Evolutionary conservation across 2,797 vertebrate genomes (phyloP).

Genomic region (Taenioides sp.): DNA sequence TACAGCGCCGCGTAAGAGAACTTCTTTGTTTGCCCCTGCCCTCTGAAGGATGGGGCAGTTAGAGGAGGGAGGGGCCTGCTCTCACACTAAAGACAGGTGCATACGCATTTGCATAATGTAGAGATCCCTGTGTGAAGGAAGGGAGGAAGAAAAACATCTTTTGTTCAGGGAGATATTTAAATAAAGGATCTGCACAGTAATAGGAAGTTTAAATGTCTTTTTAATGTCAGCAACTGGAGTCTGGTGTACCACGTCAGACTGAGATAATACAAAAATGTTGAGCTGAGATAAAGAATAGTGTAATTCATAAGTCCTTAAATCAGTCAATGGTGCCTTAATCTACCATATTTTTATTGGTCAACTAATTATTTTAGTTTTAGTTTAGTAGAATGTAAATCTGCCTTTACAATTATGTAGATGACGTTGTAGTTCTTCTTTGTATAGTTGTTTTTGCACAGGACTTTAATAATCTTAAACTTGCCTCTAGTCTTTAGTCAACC

Average conservation of each 20-base stretch:
- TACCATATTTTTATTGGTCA: no score
- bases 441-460: no score
- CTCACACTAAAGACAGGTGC: constrained; percentile 23
- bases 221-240: neutral
- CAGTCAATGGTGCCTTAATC: no score
- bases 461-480: no score
- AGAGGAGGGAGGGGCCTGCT: constrained; percentile 11
- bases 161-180: neutral
- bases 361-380: no score
- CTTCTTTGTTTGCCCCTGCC: constrained; percentile 54
- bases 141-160: neutral
- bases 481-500: no score
- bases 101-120: constrained; percentile 12
- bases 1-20: constrained; percentile 12
- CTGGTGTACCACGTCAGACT: neutral
- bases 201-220: neutral
- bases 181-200: neutral
- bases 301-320: no score
- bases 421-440: no score
- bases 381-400: no score
- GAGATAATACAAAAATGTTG: neutral
- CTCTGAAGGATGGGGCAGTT: constrained; percentile 38
- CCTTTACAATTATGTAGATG: no score
- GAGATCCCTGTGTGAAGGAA: neutral
- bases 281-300: no score